Base-by-base conservation (phyloP, 1,140 invertebrate species). In the Brachionus asplanchnoidis region DNA sequence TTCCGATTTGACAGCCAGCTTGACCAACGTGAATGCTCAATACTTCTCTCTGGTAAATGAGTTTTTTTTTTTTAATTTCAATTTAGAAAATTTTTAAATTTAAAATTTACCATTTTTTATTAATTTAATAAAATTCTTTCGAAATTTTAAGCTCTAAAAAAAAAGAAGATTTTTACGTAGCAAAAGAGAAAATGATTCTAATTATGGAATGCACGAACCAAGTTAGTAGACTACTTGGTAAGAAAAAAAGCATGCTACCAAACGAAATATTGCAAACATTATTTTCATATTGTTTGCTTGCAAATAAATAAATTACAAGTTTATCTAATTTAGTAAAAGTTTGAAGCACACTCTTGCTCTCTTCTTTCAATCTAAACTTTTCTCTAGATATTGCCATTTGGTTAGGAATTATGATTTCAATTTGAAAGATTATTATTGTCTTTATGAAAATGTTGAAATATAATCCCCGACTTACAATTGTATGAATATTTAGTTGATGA, bases 11-110 rank as follows among this genome's bases (percentile, higher is more conserved):
- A 9, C 94, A 93, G 60, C 94, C 94, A 84, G 94, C 94, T 90
- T 95, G 94, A 53, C 94, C 94, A 87, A 95, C 92, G 89, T 95
- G 94, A 85, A 95, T 92, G 86, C 93, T 94, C 87, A 95, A 93
- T 87, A 93, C 93, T 92, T 95, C 94, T 79, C 90, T 87, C 90
- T 60, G 53, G 6, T 3, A 36, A 36, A 36, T 6, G 4, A n/a
- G n/a, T n/a, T n/a, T 66, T 66, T 14, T 26, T 23, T 66, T 9
- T 66, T 23, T 28, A 26, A 32, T 12, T 53, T 53, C 17, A 53
- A 53, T 36, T 70, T 14, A 36, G 20, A 42, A 42, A 23, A n/a
- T n/a, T n/a, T n/a, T 40, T 8, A 9, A 17, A 42, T 17, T 17
- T 1, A 73, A 42, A 9, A 17, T 42, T 42, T 73, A 73, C 68